phyloP scores from a whole-genome alignment of 2,888 invertebrate species.

The Pseudolycoriella hygida region DNA sequence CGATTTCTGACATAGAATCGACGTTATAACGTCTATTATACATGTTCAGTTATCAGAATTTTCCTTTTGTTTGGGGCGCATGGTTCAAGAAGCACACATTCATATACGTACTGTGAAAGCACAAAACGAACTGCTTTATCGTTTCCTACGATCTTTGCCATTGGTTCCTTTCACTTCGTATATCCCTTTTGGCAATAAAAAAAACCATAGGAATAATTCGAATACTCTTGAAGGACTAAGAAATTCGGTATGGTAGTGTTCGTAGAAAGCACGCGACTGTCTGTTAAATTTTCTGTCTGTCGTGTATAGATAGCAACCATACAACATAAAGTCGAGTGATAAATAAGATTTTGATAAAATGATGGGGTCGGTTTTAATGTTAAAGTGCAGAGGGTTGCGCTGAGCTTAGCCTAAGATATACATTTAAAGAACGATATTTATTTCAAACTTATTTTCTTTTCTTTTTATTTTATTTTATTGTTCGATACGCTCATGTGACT shows the following conservation, averaged over 20 bases:
- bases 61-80: background rate
- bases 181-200: background rate
- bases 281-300: too few species aligned
- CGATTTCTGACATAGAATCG: too few species aligned
- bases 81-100: background rate
- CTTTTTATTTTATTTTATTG: background rate
- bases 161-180: constrained; percentile 1
- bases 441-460: background rate
- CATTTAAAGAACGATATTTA: background rate
- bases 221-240: too few species aligned
- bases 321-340: background rate
- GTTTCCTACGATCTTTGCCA: background rate
- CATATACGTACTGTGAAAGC: background rate
- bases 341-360: background rate
- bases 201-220: too few species aligned
- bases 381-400: background rate
- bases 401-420: background rate
- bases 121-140: background rate
- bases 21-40: too few species aligned
- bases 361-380: constrained; percentile 3
- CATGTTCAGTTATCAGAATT: too few species aligned
- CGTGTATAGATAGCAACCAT: too few species aligned
- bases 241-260: too few species aligned
- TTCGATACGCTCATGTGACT: background rate
- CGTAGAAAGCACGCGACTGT: too few species aligned